Evolutionary conservation across 2,888 invertebrate species (phyloP), one percentile per base, ranked within the genome.

Genomic region (Bedellia somnulentella): DNA sequence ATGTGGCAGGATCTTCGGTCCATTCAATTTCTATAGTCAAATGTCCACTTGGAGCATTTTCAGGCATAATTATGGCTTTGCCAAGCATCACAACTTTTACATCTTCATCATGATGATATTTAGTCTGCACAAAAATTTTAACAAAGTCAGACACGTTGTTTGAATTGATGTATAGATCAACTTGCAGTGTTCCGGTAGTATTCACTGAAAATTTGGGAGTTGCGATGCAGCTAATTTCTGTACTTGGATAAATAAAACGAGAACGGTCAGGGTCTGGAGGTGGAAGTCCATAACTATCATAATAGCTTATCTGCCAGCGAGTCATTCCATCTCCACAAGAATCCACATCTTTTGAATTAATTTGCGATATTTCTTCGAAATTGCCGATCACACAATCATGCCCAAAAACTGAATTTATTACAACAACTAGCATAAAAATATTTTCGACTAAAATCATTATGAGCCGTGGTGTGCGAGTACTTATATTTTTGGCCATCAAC

Each of bases 141-240:
- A 30, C 11, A 18, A 14, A 10, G 6, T 24, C 30, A 16, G 2
- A 13, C 24, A 24, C 2, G 18, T 17, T 15, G 6, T n/a, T 15
- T 5, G 32, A 33, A 3, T 33, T 29, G 24, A 31, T 26, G 24
- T 26, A 37, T 11, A 37, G 17, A 11, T 27, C 33, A 1, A 33
- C 27, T 29, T 34, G 34, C 11, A 37, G 8, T n/a, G 10, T 17
- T 3, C 36, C 36, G 10, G 15, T 22, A n/a, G 29, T 15, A n/a
- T 28, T 22, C 15, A 37, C 26, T 18, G n/a, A 4, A 27, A 37
- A 37, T 4, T 29, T n/a, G 16, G 37, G 38, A 15, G 45, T 41
- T 12, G 46, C 43, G 27, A 39, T 15, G 13, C 45, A 45, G 27
- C 44, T 46, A 6, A 40, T 27, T 4, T 25, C 14, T 17, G 24